Evolutionary conservation across 2,113 vertebrate species (phyloP).

Genomic region (Cololabis saira): DNA sequence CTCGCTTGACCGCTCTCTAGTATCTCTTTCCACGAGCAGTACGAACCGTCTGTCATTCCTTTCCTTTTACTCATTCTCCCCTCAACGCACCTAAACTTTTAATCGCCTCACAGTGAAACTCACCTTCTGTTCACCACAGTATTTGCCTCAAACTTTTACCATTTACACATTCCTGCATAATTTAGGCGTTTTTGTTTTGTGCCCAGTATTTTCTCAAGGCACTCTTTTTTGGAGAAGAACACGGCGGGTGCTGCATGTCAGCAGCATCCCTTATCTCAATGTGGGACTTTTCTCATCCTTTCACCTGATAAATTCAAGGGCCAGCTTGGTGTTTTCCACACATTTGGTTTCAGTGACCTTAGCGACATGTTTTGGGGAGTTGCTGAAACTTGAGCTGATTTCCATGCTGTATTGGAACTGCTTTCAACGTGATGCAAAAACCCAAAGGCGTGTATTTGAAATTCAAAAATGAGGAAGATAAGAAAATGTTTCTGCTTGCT

Average conservation of each 20-base stretch:
- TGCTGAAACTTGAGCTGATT: not conserved
- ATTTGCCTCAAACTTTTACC: too few relatives aligned
- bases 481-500: not conserved
- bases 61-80: not conserved
- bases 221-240: not conserved
- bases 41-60: constrained; percentile 16
- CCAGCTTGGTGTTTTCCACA: constrained; percentile 1
- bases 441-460: constrained; percentile 38
- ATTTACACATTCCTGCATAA: too few relatives aligned
- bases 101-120: too few relatives aligned
- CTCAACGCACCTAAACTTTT: too few relatives aligned
- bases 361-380: too few relatives aligned
- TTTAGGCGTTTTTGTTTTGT: too few relatives aligned
- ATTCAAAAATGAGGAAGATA: constrained; percentile 13
- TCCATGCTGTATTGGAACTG: constrained; percentile 6
- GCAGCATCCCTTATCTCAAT: constrained; percentile 13
- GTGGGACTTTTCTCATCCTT: constrained; percentile 10
- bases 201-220: not conserved
- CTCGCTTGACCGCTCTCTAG: not conserved
- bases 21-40: constrained; percentile 27
- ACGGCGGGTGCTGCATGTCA: not conserved
- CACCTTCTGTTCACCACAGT: too few relatives aligned
- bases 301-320: constrained; percentile 35
- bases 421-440: constrained; percentile 18
- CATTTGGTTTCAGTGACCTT: constrained; percentile 13